Conservation (phyloP, 1,140 invertebrate genomes). For the Sycophila sp. region DNA sequence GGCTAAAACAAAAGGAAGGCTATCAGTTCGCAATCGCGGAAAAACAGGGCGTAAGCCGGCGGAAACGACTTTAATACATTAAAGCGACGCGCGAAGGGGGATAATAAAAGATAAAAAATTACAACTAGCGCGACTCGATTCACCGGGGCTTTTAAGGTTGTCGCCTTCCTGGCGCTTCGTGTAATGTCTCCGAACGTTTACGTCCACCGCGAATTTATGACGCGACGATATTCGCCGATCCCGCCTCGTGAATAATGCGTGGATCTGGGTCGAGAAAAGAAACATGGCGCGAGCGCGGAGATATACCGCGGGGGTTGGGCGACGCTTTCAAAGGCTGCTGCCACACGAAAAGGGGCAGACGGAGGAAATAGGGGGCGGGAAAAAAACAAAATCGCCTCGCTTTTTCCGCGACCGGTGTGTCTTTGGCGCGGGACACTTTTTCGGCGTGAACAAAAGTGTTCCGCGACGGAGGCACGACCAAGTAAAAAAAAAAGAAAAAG, state of each 20-base stretch:
- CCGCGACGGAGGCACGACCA: neutral
- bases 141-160: slow-evolving; percentile 27
- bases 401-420: neutral
- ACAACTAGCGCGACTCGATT: neutral
- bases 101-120: neutral
- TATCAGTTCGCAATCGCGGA: neutral
- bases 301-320: neutral
- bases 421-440: too few relatives aligned
- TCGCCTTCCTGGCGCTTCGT: slow-evolving; percentile 19
- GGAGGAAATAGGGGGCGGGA: too few relatives aligned
- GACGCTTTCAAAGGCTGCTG: slow-evolving; percentile 10
- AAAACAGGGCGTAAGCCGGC: too few relatives aligned
- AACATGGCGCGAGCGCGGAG: neutral
- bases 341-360: too few relatives aligned
- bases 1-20: neutral
- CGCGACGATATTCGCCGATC: slow-evolving; percentile 26
- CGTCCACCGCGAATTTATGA: slow-evolving; percentile 32
- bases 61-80: neutral
- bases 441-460: neutral
- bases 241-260: slow-evolving; percentile 23
- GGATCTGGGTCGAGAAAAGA: slow-evolving; percentile 28
- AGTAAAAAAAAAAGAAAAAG: neutral
- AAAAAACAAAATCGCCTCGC: neutral
- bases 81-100: neutral
- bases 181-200: slow-evolving; percentile 22